Evolutionary conservation across 2,113 vertebrate genomes (phyloP), one percentile per base, ranked within the genome.

Genomic region (Anas platyrhynchos): DNA sequence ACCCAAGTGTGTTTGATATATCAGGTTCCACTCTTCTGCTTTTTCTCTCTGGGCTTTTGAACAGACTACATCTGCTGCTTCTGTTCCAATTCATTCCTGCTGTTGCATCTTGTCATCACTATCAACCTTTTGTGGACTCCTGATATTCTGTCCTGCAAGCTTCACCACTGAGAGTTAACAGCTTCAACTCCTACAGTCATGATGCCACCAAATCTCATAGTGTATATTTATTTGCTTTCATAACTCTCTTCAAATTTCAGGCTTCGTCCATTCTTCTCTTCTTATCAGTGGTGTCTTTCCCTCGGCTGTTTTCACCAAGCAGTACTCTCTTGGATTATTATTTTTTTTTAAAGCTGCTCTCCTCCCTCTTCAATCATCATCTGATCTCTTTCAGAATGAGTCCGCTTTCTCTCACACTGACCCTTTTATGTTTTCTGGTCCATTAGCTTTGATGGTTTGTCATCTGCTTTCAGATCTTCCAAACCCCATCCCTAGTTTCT

Each of bases 391-490:
- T 86, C 72, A 88, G 41, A 44, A 80, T 80, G 68, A 72, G 16
- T 25, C 48, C 55, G 18, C 80, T 88, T 76, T 86, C 66, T 29
- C 59, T 83, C 22, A 6, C 9, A 11, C 11, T 88, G 81, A 68
- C 72, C 73, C 50, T 88, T 61, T 80, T 26, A 52, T 86, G 55
- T 88, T 94, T 92, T 89, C 58, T 67, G 34, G 32, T 92, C 80
- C 68, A 73, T 94, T 94, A 94, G 68, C 34, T 88, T 80, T 86
- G 80, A 94, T 73, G 44, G 50, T 18, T 83, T 86, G 44, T 69
- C 72, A 52, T 89, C 59, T 83, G 67, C 54, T 83, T 92, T 73
- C 68, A 92, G 84, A 88, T 58, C 48, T 94, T 83, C 88, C 65
- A 80, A 69, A 73, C 59, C 22, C 23, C 34, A 77, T 66, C 59